Percentiles rank a stretch among this genome's conserved stretches.
Evolutionary conservation across 2,113 vertebrate species (phyloP).

Genomic region (Prionailurus viverrinus): DNA sequence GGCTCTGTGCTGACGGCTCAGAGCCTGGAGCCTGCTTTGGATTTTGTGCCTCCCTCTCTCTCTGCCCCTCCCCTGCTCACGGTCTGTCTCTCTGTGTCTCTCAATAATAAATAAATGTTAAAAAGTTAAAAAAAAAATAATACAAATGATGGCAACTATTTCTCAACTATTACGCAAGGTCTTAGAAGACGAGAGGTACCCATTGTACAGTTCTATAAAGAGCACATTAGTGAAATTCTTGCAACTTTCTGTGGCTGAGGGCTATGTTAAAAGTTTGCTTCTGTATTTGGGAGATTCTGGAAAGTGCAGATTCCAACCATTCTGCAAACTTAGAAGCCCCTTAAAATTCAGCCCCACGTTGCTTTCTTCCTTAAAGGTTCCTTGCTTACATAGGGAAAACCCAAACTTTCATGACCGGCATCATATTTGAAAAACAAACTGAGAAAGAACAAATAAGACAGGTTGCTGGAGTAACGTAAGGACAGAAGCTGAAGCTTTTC

Average conservation of each 20-base stretch:
- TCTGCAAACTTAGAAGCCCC: slow-evolving; percentile 54
- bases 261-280: neutral
- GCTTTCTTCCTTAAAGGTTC: slow-evolving; percentile 8
- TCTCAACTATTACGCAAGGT: neutral
- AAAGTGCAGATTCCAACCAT: neutral
- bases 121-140: neutral
- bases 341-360: slow-evolving; percentile 51
- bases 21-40: too few species aligned
- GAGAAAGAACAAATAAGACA: neutral
- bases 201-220: neutral
- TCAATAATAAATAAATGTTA: too few species aligned
- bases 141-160: neutral
- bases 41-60: too few species aligned
- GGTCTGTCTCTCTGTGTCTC: too few species aligned
- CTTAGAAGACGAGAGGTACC: neutral
- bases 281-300: neutral
- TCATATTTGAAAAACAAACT: neutral
- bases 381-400: slow-evolving; percentile 62
- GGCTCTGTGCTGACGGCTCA: too few species aligned
- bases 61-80: too few species aligned
- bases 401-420: neutral
- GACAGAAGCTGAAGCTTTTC: neutral
- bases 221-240: neutral
- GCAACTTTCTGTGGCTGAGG: neutral
- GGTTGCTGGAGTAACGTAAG: neutral